Conservation (phyloP, 2,113 vertebrate species). For the Anarrhichthys ocellatus region DNA sequence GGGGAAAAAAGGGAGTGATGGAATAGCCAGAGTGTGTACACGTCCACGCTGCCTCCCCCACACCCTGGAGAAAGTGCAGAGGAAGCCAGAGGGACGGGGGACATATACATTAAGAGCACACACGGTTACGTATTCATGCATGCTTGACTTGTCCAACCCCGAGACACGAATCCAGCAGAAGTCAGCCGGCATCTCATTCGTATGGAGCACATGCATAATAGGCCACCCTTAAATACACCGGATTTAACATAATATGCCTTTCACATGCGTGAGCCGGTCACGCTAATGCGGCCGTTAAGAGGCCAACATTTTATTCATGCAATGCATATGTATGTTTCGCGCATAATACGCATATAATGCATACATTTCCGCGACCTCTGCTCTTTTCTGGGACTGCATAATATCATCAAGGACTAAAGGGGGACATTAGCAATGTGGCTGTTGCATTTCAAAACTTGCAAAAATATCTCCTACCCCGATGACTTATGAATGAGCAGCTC, state of each 20-base stretch:
- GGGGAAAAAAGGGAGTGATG: conserved; percentile 11
- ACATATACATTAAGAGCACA: conserved; percentile 48
- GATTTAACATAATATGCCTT: conserved; percentile 24
- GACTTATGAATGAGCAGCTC: conserved; percentile 46
- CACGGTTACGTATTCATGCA: conserved; percentile 42
- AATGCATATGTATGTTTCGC: conserved; percentile 14
- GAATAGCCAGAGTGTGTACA: conserved; percentile 30
- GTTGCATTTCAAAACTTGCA: neutral
- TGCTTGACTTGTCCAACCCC: conserved; percentile 37
- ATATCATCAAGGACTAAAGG: conserved; percentile 11
- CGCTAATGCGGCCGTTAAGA: too few relatives aligned
- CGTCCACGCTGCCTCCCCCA: conserved; percentile 14
- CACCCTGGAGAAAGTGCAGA: conserved; percentile 20
- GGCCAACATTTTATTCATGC: conserved; percentile 37
- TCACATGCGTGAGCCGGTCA: conserved; percentile 16
- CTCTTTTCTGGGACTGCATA: neutral
- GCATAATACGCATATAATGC: conserved; percentile 26
- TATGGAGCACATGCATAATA: conserved; percentile 29
- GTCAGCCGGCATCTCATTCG: conserved; percentile 46
- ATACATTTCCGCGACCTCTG: conserved; percentile 23
- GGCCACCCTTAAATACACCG: conserved; percentile 13
- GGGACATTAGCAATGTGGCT: conserved; percentile 10
- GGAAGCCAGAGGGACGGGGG: conserved; percentile 33
- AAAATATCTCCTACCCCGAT: conserved; percentile 13
- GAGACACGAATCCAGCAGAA: conserved; percentile 31